Evolutionary conservation across 2,113 vertebrate species (phyloP).

Genomic region (Pandion haliaetus): DNA sequence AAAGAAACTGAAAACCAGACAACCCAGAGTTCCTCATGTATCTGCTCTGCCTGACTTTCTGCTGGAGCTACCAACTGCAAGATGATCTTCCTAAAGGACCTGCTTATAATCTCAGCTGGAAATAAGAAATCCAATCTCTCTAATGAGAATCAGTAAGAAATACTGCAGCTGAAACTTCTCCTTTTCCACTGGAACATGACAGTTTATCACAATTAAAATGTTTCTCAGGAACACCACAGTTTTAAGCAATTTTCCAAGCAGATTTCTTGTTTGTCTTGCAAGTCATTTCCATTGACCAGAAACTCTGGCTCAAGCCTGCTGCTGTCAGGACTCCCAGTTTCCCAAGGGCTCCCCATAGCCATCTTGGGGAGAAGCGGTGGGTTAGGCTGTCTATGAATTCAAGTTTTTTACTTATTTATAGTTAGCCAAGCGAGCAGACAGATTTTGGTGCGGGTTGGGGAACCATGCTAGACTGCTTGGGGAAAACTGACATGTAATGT

Average conservation of each 20-base stretch:
- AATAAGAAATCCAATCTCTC: not conserved
- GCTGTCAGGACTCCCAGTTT: not conserved
- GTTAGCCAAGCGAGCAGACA: not conserved
- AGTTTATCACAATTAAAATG: not conserved
- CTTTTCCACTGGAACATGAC: not conserved
- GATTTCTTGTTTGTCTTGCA: not conserved
- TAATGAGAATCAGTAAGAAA: not conserved
- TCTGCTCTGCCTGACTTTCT: not conserved
- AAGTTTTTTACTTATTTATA: not conserved
- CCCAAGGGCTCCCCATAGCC: not conserved
- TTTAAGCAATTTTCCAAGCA: not conserved
- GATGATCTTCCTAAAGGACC: not conserved
- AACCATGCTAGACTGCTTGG: not conserved
- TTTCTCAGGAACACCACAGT: not conserved
- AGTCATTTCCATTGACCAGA: not conserved
- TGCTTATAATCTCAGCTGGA: not conserved
- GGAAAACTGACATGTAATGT: not conserved
- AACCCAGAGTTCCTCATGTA: rapidly evolving
- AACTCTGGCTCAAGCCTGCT: not conserved
- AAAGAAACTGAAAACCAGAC: not conserved
- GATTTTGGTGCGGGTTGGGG: not conserved
- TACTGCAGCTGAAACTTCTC: not conserved
- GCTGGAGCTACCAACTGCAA: not conserved
- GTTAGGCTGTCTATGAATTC: not conserved
- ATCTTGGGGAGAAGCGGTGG: rapidly evolving